Base-by-base conservation (phyloP, 2,888 invertebrate species). In the Clostera curtula region DNA sequence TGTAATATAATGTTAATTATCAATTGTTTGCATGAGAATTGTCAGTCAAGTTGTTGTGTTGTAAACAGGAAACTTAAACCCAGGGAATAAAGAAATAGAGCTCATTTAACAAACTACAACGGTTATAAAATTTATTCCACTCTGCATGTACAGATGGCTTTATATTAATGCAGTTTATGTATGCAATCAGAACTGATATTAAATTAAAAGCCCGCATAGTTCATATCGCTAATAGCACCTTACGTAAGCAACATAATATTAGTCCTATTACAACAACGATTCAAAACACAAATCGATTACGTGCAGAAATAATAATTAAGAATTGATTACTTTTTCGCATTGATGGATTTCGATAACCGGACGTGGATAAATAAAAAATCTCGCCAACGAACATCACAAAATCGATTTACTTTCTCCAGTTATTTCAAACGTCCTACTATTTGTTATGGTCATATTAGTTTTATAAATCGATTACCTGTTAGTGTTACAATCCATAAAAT, bases 301-400 rank as follows among this genome's bases (percentile, higher is more conserved):
- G 21, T 24, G 18, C 27, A 39, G 40, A 34, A 34, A 39, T 23
- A 29, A 39, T 39, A 36, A 49, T 49, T 43, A 48, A 38, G 34
- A 41, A 27, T 13, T 21, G 19, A 39, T 44, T 33, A 31, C 11
- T 16, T 31, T 37, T 29, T 25, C 11, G 5, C 12, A 29, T 20
- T 13, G 3, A 22, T 34, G 25, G 25, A 24, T 22, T 23, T 20
- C 27, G 18, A 33, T 19, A 37, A 17, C 30, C 36, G 36, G 32
- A 43, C 19, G 35, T 29, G 9, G 28, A 36, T 30, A 26, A 13
- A 24, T 27, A 21, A 33, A n/a, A n/a, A n/a, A n/a, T n/a, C 17
- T 25, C 6, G 27, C 26, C n/a, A 3, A 32, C 5, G 35, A 24
- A 35, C 31, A 48, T 29, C 24, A 25, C 25, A 30, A 35, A 27